phyloP scores from a whole-genome alignment of 2,888 invertebrate species.

The Papilio demoleus region DNA sequence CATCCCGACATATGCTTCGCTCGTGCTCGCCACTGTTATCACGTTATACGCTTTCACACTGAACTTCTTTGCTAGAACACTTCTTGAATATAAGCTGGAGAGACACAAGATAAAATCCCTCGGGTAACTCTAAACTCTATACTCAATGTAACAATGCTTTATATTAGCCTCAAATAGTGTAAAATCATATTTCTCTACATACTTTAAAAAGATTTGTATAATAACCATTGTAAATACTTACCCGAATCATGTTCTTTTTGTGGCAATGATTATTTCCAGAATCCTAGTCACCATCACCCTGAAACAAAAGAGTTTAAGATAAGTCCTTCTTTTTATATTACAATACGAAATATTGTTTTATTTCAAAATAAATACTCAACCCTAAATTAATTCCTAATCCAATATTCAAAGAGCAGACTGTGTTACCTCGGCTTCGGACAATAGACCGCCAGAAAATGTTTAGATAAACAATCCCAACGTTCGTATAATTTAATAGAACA shows the following conservation, averaged over 20 bases:
- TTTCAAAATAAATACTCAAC: background rate
- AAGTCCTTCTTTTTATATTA: background rate
- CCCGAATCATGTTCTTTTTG: conserved; percentile 38
- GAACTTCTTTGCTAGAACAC: background rate
- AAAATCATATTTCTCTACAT: background rate
- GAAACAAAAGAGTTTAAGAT: conserved; percentile 28
- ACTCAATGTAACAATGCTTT: background rate
- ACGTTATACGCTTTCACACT: background rate
- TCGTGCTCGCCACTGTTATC: conserved; percentile 57
- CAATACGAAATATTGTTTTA: background rate
- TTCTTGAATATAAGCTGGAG: background rate
- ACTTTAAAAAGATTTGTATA: background rate
- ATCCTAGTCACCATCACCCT: conserved; percentile 34
- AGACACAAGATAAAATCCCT: background rate
- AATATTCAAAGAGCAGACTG: conserved; percentile 52
- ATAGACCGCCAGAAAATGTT: conserved; percentile 65
- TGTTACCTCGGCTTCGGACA: conserved; percentile 53
- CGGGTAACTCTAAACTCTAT: background rate
- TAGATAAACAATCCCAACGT: conserved; percentile 62
- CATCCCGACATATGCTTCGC: conserved; percentile 67
- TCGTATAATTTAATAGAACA: conserved; percentile 68
- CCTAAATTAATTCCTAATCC: conserved; percentile 51
- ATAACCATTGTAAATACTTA: conserved; percentile 29
- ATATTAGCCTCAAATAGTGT: background rate
- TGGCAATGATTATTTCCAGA: background rate